Base-by-base conservation (phyloP, 1,140 invertebrate genomes). In the Drosophila micromelanica region DNA sequence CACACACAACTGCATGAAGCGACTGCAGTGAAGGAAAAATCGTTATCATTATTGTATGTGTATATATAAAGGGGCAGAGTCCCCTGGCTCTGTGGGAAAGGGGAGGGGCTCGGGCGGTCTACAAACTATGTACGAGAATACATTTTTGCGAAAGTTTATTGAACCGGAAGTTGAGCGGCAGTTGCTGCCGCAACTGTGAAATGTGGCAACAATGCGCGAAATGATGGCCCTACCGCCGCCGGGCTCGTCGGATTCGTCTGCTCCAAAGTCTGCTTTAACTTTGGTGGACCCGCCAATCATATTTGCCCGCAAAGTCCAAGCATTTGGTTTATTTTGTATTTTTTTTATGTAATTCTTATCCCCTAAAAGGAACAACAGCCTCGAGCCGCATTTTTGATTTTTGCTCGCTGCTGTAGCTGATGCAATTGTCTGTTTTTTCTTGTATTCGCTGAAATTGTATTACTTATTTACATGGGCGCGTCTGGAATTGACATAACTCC, bases 141-240 rank as follows among this genome's bases (percentile, higher is more conserved):
- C 55, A 84, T 78, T 81, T 81, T 80, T 56, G 68, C 79, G 55
- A 69, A 89, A 89, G 85, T 89, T 89, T 89, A 89, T 89, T 89
- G 84, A 89, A 89, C 84, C 85, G 79, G 73, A 89, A 89, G 79
- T 89, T 89, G 69, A 54, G 59, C 71, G 77, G 59, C 60, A 56
- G 57, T 55, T 73, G 54, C 56, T 45, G 56, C 38, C n/a, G 74
- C 17, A 17, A 17, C 72, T 70, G 73, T 77, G 64, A 80, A 85
- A 86, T 75, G 80, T 46, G 77, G 80, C 60, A 85, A 79, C 78
- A 82, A 65, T 72, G 73, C 37, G 27, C 64, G 40, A 60, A 55
- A 52, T 51, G 62, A 56, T 20, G 57, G 32, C 37, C 17, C 11
- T 37, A 11, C 15, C 46, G 40, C 32, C 35, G 32, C 23, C 32